These are phyloP conservation scores for Chanos chanos DNA, from an alignment of 2,797 vertebrate genomes.

Conservation along the genomic window DNA sequence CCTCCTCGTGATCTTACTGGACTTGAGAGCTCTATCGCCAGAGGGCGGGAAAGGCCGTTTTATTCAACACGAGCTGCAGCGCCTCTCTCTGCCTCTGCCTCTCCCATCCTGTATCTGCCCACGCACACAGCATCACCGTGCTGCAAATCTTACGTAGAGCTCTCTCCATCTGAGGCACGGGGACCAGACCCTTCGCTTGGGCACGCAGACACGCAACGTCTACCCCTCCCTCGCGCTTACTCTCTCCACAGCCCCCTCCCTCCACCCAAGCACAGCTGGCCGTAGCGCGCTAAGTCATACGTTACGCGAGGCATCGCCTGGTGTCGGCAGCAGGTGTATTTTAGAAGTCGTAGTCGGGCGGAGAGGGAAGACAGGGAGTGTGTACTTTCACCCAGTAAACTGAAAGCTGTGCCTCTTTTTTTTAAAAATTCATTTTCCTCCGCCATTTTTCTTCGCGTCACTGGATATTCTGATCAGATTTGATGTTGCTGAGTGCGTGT, in stretches of 20 bases:
- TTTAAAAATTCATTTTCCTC: too few species aligned
- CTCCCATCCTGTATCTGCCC: constrained; percentile 26
- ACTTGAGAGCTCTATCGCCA: too few species aligned
- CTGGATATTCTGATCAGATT: constrained; percentile 55
- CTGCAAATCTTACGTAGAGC: constrained; percentile 30
- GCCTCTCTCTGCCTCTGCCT: constrained; percentile 22
- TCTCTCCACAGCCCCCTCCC: too few species aligned
- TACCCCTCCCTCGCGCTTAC: neutral
- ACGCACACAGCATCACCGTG: constrained; percentile 37
- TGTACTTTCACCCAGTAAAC: too few species aligned
- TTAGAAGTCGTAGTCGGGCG: too few species aligned
- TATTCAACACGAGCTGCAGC: constrained; percentile 41
- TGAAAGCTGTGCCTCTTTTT: too few species aligned
- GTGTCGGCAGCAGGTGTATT: too few species aligned
- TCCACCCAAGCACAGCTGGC: too few species aligned
- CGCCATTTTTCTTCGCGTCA: constrained; percentile 11
- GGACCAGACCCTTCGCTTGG: constrained; percentile 6
- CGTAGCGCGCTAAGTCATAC: too few species aligned
- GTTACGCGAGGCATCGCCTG: too few species aligned
- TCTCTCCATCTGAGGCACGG: neutral
- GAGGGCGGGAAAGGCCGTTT: constrained; percentile 1
- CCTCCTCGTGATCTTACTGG: too few species aligned
- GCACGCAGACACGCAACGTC: neutral
- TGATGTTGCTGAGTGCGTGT: constrained; percentile 59
- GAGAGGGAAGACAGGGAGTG: too few species aligned